Evolutionary conservation across 2,113 vertebrate species (phyloP).

Genomic region (Euleptes europaea): DNA sequence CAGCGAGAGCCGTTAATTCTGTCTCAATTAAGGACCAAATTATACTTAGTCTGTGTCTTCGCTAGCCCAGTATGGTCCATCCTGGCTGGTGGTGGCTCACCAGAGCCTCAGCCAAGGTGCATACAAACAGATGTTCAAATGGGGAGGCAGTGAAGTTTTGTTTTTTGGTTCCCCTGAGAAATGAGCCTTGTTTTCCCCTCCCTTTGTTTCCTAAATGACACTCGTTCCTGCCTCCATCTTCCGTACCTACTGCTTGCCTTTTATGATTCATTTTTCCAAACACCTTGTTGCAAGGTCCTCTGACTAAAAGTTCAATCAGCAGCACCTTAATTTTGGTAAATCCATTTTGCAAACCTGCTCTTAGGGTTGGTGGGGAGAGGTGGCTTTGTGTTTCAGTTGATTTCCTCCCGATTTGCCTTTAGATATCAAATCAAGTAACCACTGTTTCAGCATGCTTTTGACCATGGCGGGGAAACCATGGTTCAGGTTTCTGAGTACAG

Average conservation of each 20-base stretch:
- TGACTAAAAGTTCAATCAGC: neutral
- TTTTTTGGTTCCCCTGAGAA: neutral
- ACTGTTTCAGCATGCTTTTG: no score
- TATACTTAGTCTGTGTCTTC: neutral
- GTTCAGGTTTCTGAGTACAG: no score
- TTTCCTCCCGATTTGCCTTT: no score
- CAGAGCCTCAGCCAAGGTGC: neutral
- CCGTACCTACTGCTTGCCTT: no score
- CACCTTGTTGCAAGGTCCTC: neutral
- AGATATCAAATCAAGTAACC: no score
- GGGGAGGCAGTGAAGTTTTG: no score
- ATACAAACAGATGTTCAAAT: neutral
- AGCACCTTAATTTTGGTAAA: neutral
- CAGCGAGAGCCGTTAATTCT: neutral
- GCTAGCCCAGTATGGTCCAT: no score
- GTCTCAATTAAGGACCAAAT: neutral
- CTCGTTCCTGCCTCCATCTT: neutral
- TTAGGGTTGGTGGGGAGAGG: neutral
- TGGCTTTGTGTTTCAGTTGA: neutral
- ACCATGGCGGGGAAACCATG: no score
- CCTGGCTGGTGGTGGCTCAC: neutral
- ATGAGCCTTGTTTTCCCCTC: neutral
- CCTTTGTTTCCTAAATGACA: neutral
- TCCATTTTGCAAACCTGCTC: neutral
- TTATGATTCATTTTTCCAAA: neutral